Conservation (phyloP, 2,797 vertebrate species). For the Bucorvus abyssinicus region DNA sequence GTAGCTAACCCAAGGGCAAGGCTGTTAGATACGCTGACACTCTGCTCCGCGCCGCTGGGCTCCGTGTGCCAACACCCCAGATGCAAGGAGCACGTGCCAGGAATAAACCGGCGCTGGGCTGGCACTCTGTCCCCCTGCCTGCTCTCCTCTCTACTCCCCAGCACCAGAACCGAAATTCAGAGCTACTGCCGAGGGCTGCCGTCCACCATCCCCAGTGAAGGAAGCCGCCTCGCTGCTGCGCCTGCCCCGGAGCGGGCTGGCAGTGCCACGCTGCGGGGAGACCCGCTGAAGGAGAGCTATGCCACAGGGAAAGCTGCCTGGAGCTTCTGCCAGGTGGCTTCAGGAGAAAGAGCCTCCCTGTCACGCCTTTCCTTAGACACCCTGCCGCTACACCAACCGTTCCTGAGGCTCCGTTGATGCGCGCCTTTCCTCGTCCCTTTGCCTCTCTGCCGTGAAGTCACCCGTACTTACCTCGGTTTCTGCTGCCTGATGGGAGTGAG, state of each 20-base stretch:
- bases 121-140: neutral
- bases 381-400: neutral
- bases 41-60: neutral
- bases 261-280: accelerated
- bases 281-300: neutral
- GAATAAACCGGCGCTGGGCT: neutral
- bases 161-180: neutral
- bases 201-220: neutral
- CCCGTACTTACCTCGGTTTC: neutral
- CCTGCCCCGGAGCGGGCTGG: neutral
- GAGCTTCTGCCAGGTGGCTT: neutral
- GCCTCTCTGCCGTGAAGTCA: neutral
- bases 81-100: neutral
- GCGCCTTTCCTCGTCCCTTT: neutral
- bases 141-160: neutral
- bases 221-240: neutral
- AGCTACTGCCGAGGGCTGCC: neutral
- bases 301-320: neutral
- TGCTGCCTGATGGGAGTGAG: neutral
- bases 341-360: neutral
- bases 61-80: neutral
- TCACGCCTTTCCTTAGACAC: neutral
- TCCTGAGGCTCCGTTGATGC: neutral
- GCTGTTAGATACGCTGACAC: neutral
- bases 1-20: neutral